Evolutionary conservation across 2,888 invertebrate species (phyloP), one percentile per base, ranked within the genome.

Genomic region (Agapetus fuscipes): DNA sequence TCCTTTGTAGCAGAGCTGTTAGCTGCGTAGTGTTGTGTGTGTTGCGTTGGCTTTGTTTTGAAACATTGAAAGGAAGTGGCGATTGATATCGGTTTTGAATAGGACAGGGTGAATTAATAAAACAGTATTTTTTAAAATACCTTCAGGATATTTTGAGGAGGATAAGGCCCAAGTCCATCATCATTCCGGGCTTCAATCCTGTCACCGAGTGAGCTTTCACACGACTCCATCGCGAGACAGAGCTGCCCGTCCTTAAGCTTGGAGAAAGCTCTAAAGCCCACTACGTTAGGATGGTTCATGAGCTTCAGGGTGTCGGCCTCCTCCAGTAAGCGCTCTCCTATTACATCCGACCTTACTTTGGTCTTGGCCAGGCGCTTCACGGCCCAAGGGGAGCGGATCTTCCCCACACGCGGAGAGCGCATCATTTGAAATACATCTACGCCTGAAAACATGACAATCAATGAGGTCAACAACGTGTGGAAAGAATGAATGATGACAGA

Each of bases 341-440:
- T 55, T 3, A 9, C 50, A 46, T 55, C 59, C 30, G 52, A 51
- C 2, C 47, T 48, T 4, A 52, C 45, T 49, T 67, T 68, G 2
- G 60, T 59, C 34, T 66, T 71, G 49, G 73, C 74, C 2, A 86
- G 56, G 60, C 83, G 80, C 56, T 90, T 90, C 0, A 90, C 66
- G 1, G 88, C 89, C 89, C 89, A 89, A 1, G 89, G 89, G 0
- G 89, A 89, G n/a, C 78, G 71, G 1, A 71, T 59, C 50, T 75
- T 71, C 5, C 82, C 79, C 1, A 72, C 70, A 49, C 70, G 66
- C 0, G 86, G 84, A 0, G 83, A 83, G 46, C 88, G 68, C 39
- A 83, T 71, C 45, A 88, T 56, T 49, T 82, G 78, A 61, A 83
- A 85, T 1, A 89, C 87, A 48, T 74, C 77, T 10, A 88, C 80